Percentiles rank a stretch among this genome's conserved stretches.
Evolutionary conservation across 2,113 vertebrate genomes (phyloP).

Genomic region (Thamnaconus septentrionalis): DNA sequence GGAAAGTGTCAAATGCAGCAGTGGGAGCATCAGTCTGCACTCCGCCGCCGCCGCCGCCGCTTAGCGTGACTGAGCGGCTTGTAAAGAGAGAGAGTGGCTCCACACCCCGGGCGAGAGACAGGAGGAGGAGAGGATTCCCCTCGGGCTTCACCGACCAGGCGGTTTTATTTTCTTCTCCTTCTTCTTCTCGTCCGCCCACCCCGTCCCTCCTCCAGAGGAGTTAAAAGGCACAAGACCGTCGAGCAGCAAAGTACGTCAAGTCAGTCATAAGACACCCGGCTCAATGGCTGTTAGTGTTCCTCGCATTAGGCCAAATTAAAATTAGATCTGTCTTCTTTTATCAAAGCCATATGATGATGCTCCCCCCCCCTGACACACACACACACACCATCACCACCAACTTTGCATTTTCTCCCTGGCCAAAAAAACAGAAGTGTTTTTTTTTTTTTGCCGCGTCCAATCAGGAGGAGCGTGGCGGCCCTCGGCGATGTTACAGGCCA

Average conservation of each 20-base stretch:
- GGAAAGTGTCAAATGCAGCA: conserved; percentile 55
- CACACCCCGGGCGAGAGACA: no score
- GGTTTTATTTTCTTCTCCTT: conserved; percentile 39
- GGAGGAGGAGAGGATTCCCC: no score
- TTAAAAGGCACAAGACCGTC: conserved; percentile 74
- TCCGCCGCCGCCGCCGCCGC: conserved; percentile 45
- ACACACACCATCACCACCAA: conserved; percentile 20
- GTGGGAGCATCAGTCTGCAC: conserved; percentile 60
- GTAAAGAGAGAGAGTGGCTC: conserved; percentile 50
- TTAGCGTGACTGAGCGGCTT: conserved; percentile 66
- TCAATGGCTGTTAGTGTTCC: conserved; percentile 72
- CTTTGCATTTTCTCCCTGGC: conserved; percentile 39
- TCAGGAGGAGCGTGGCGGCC: conserved; percentile 28
- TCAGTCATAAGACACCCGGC: conserved; percentile 75
- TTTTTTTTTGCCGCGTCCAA: conserved; percentile 43
- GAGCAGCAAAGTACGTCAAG: conserved; percentile 60
- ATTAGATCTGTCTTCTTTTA: conserved; percentile 71
- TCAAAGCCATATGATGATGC: conserved; percentile 68
- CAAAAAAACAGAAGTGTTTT: conserved; percentile 32
- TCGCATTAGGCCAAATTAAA: conserved; percentile 74
- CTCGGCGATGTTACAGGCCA: conserved; percentile 33
- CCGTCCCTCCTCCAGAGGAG: conserved; percentile 15
- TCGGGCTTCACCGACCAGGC: conserved; percentile 23
- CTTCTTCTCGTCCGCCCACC: no score
- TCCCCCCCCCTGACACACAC: conserved; percentile 39